Evolutionary conservation across 2,113 vertebrate genomes (phyloP), one percentile per base, ranked within the genome.

Genomic region (Hyaena hyaena): DNA sequence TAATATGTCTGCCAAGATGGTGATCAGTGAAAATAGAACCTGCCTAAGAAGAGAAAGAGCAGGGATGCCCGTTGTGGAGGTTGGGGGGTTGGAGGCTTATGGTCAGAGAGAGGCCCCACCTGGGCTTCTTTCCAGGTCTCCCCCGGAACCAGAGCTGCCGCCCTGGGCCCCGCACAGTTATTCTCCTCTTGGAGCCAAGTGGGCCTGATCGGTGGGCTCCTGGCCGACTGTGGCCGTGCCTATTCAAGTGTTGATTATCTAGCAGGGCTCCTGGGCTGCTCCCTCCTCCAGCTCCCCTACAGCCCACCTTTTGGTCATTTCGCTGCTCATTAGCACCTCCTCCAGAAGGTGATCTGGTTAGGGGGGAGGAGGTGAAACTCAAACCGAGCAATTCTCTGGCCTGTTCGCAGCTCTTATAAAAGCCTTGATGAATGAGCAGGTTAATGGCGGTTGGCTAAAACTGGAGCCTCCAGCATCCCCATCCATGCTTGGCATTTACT

Each of bases 1-100:
- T 71, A 81, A 26, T 66, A 85, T 91, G 88, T 94, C 95, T 96
- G 89, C 92, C 92, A 96, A 96, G 89, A 90, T 77, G 71, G 16
- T 33, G 39, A 69, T 71, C 91, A n/a, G 90, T 96, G 73, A 96
- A 97, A 95, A 82, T 50, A 94, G 93, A 90, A 90, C 24, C 61
- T 45, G 90, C 26, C 84, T 1, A 5, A 93, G 80, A 85, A 85
- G 80, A 85, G 93, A 89, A 88, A 95, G 79, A 86, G 11, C 61
- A 58, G 69, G 17, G 7, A n/a, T 43, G 53, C n/a, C 69, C 28
- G 0, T 0, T 17, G 26, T 68, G 24, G 74, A 65, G 8, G 39
- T 58, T 55, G 65, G 66, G 43, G 33, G 33, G 63, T 35, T 31
- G 12, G 68, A 58, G 15, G 43, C 48, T 84, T 63, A 35, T 0